phyloP scores from a whole-genome alignment of 2,797 vertebrate genomes.

The Sebastes minor region DNA sequence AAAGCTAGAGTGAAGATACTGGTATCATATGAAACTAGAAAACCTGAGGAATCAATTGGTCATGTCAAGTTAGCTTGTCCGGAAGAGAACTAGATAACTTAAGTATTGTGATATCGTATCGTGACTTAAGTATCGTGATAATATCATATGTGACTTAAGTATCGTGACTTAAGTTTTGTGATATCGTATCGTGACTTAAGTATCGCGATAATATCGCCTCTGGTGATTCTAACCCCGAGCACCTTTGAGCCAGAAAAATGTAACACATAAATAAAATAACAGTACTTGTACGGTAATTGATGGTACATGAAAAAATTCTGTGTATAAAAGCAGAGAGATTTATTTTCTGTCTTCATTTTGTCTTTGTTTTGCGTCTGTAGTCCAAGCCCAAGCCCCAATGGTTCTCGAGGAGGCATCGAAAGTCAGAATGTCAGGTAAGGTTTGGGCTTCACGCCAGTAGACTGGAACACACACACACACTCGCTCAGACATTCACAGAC shows the following conservation, averaged over 20 bases:
- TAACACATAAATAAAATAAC: background rate
- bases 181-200: too few relatives aligned
- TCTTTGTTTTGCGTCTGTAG: slow-evolving; percentile 54
- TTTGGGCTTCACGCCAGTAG: slow-evolving; percentile 12
- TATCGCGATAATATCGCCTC: too few relatives aligned
- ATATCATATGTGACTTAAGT: too few relatives aligned
- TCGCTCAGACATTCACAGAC: slow-evolving; percentile 40
- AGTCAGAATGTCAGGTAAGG: slow-evolving; percentile 82
- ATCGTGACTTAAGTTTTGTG: too few relatives aligned
- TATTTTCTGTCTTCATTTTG: slow-evolving; percentile 23
- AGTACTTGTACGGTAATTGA: background rate
- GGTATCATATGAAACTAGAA: too few relatives aligned
- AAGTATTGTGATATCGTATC: too few relatives aligned
- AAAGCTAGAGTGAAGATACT: too few relatives aligned
- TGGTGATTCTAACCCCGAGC: too few relatives aligned
- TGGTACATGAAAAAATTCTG: background rate
- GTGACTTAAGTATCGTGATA: too few relatives aligned
- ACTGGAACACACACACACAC: slow-evolving; percentile 40
- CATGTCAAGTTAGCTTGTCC: too few relatives aligned
- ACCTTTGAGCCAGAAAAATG: background rate
- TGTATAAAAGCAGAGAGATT: background rate
- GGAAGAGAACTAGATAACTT: too few relatives aligned
- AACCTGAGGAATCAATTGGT: too few relatives aligned
- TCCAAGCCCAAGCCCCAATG: slow-evolving; percentile 83
- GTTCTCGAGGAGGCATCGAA: slow-evolving; percentile 76